Evolutionary conservation across 37 sponge, comb jelly and placozoan species (phyloP).

Genomic region (Beroe forskalii): DNA sequence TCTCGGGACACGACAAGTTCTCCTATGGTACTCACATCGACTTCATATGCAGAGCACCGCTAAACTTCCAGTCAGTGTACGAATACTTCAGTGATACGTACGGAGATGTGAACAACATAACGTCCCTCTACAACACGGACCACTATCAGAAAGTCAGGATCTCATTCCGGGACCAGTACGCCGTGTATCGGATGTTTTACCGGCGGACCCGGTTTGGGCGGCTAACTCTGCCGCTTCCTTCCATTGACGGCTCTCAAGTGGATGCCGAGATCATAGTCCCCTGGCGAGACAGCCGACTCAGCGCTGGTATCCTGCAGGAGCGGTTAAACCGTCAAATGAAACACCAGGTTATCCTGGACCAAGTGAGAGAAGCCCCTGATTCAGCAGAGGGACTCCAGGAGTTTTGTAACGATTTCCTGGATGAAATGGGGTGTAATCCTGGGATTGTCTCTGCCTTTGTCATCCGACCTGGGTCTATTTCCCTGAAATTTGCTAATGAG

Average conservation of each 20-base stretch:
- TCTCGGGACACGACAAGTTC: neutral
- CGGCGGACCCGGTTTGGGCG: neutral
- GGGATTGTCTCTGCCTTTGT: neutral
- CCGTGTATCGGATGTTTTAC: neutral
- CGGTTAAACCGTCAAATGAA: neutral
- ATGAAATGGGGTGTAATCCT: neutral
- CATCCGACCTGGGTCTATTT: neutral
- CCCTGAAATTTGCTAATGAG: slow-evolving; percentile 5
- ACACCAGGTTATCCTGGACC: neutral
- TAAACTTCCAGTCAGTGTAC: neutral
- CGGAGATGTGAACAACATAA: neutral
- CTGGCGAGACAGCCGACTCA: neutral
- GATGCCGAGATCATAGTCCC: neutral
- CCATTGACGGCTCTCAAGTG: neutral
- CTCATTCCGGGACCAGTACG: neutral
- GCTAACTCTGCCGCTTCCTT: neutral
- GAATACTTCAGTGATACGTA: neutral
- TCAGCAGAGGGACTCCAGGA: neutral
- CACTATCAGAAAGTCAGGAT: neutral
- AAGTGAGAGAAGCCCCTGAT: neutral
- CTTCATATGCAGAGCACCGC: neutral
- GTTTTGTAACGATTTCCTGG: slow-evolving; percentile 4
- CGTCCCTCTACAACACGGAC: neutral
- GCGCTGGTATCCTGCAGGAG: neutral
- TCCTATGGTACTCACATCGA: neutral